phyloP scores from a whole-genome alignment of 2,888 invertebrate genomes.

The Oscheius myriophilus region DNA sequence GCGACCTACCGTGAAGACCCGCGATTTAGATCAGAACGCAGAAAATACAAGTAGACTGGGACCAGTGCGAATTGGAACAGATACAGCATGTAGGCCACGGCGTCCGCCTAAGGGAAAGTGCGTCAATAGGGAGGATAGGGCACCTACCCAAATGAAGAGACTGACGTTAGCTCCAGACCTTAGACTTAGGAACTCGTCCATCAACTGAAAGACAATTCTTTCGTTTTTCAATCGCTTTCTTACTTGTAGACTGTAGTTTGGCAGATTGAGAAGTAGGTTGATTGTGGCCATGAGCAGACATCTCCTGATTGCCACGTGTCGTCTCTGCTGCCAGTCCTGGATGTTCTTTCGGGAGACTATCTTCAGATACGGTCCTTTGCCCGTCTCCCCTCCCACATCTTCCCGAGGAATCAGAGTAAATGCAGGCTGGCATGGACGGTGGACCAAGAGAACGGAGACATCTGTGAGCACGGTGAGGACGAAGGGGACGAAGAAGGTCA shows the following conservation, averaged over 20 bases:
- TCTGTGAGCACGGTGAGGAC: slow-evolving; percentile 51
- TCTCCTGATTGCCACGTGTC: slow-evolving; percentile 45
- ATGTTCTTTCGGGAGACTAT: slow-evolving; percentile 46
- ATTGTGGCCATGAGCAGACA: slow-evolving; percentile 51
- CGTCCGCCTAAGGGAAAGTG: slow-evolving; percentile 41
- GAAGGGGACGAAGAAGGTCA: slow-evolving; percentile 55
- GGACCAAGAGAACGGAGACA: slow-evolving; percentile 45
- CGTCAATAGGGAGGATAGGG: background rate
- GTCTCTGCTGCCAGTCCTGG: slow-evolving; percentile 31
- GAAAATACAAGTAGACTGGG: slow-evolving; percentile 50
- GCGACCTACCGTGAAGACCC: slow-evolving; percentile 31
- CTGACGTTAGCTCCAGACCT: slow-evolving; percentile 29
- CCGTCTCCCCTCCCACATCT: slow-evolving; percentile 18
- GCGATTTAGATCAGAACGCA: slow-evolving; percentile 47
- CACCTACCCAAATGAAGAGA: slow-evolving; percentile 24
- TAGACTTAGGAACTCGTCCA: slow-evolving; percentile 47
- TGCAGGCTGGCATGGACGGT: slow-evolving; percentile 17
- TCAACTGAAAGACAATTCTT: slow-evolving; percentile 41
- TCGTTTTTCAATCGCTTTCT: too few species aligned
- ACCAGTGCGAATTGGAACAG: slow-evolving; percentile 53
- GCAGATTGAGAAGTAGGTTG: slow-evolving; percentile 47
- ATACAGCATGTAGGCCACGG: slow-evolving; percentile 51
- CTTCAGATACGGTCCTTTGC: slow-evolving; percentile 34
- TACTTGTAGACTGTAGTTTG: slow-evolving; percentile 51
- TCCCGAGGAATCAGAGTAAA: slow-evolving; percentile 23